These are phyloP conservation scores for Melanostoma scalare DNA, from an alignment of 2,888 invertebrate genomes.

Conservation along the genomic window DNA sequence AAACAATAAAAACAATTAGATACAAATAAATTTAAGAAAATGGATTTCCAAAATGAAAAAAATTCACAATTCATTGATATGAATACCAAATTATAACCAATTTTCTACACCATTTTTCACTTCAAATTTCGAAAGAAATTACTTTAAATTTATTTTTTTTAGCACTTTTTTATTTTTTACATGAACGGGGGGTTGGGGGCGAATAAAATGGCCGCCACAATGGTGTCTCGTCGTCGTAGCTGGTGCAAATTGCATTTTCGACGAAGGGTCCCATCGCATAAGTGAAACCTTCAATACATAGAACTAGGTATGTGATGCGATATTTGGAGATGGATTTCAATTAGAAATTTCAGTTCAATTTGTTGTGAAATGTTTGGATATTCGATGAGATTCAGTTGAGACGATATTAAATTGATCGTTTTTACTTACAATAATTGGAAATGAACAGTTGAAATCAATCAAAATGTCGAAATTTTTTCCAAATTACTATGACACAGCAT, in stretches of 20 bases:
- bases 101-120: neutral
- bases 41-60: conserved; percentile 2
- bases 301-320: conserved; percentile 38
- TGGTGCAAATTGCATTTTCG: conserved; percentile 67
- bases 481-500: conserved; percentile 72
- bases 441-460: conserved; percentile 66
- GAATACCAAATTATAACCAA: no score
- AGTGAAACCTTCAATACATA: conserved; percentile 63
- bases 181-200: conserved; percentile 25
- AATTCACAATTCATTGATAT: no score
- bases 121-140: neutral
- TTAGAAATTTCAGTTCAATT: conserved; percentile 20
- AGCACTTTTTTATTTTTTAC: conserved; percentile 17
- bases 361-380: conserved; percentile 7
- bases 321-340: conserved; percentile 42
- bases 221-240: conserved; percentile 60
- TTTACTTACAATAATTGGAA: conserved; percentile 70
- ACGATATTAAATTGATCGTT: conserved; percentile 15
- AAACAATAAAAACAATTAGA: conserved; percentile 23
- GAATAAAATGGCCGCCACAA: conserved; percentile 71
- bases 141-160: conserved; percentile 9
- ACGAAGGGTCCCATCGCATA: conserved; percentile 67
- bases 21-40: conserved; percentile 3
- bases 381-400: neutral
- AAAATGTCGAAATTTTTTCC: conserved; percentile 64